A percentile compares a stretch with the other conserved stretches of the same genome.
phyloP scores from a whole-genome alignment of 2,113 vertebrate species.

The Meriones unguiculatus region DNA sequence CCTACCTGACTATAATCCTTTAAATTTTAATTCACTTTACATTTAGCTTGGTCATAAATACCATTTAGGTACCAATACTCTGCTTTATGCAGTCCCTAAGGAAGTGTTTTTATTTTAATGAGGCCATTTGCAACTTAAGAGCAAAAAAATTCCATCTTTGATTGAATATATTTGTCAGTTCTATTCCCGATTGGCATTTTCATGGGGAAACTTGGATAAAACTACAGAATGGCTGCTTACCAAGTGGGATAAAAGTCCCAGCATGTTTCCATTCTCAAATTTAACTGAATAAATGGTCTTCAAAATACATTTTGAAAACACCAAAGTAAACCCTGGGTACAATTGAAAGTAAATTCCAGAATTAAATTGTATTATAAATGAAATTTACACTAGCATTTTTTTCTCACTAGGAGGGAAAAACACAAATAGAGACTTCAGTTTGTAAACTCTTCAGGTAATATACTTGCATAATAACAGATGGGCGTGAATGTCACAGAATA shows the following conservation, averaged over 20 bases:
- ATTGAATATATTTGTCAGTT: constrained; percentile 96
- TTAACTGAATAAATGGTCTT: constrained; percentile 87
- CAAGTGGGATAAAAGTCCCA: constrained; percentile 89
- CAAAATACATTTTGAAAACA: constrained; percentile 87
- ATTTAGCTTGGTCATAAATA: constrained; percentile 99
- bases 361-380: constrained; percentile 81
- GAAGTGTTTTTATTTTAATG: constrained; percentile 99
- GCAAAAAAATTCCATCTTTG: constrained; percentile 93
- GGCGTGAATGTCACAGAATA: constrained; percentile 14
- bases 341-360: constrained; percentile 86
- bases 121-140: constrained; percentile 99
- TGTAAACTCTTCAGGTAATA: constrained; percentile 65
- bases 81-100: constrained; percentile 95
- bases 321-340: constrained; percentile 83
- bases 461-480: constrained; percentile 33
- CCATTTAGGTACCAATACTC: constrained; percentile 96
- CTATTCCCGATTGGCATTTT: constrained; percentile 96
- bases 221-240: constrained; percentile 89
- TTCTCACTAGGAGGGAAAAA: constrained; percentile 66
- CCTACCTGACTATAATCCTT: constrained; percentile 98
- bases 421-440: constrained; percentile 53
- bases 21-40: constrained; percentile 99
- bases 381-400: constrained; percentile 79
- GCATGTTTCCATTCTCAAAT: constrained; percentile 86
- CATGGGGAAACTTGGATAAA: constrained; percentile 94